These are phyloP conservation scores for Phyto melanocephala DNA, from an alignment of 2,888 invertebrate genomes.

Conservation along the genomic window DNA sequence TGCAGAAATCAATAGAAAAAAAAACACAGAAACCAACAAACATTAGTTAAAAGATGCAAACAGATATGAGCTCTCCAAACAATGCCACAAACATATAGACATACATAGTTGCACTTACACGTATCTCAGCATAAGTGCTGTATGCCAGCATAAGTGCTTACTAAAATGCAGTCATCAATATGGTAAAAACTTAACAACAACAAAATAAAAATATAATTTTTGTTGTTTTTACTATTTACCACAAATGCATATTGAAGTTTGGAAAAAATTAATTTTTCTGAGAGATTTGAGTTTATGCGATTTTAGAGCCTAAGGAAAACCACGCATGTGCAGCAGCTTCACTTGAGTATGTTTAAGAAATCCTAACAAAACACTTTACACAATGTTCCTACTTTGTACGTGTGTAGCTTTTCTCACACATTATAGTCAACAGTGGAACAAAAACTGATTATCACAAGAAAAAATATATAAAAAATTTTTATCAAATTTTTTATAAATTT, in stretches of 20 bases:
- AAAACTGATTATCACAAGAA: too few species aligned
- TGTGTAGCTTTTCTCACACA: not conserved
- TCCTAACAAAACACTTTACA: slow-evolving; percentile 19
- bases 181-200: slow-evolving; percentile 15
- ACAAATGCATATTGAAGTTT: slow-evolving; percentile 1
- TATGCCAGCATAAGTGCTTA: slow-evolving; percentile 42
- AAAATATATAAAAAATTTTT: too few species aligned
- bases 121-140: too few species aligned
- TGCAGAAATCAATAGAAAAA: slow-evolving; percentile 9
- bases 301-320: slow-evolving; percentile 37
- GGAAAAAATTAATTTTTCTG: not conserved
- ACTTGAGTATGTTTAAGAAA: not conserved
- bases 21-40: slow-evolving; percentile 33
- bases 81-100: not conserved
- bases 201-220: not conserved
- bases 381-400: slow-evolving; percentile 5
- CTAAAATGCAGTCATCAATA: slow-evolving; percentile 33
- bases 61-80: slow-evolving; percentile 43
- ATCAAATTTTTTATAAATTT: too few species aligned
- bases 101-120: not conserved
- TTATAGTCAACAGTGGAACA: slow-evolving; percentile 25
- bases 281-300: slow-evolving; percentile 26
- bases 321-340: slow-evolving; percentile 60
- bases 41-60: slow-evolving; percentile 51
- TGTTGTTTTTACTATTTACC: slow-evolving; percentile 1